These are phyloP conservation scores for Petrophora chlorosata DNA, from an alignment of 2,888 invertebrate genomes.

Conservation along the genomic window DNA sequence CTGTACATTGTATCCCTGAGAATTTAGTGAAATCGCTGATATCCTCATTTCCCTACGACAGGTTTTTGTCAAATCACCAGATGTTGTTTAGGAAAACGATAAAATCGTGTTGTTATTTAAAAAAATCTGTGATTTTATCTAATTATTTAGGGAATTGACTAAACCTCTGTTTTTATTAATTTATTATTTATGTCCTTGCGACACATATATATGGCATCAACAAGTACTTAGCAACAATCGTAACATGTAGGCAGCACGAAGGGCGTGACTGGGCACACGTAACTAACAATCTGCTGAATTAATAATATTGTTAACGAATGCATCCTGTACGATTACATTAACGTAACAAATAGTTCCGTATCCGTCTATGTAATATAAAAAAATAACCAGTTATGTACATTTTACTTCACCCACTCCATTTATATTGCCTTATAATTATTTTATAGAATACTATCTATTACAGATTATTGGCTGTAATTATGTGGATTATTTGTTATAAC, in stretches of 20 bases:
- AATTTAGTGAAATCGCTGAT: too few species aligned
- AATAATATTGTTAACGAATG: conserved; percentile 40
- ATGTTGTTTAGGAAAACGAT: too few species aligned
- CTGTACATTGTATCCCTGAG: too few species aligned
- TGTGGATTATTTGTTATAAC: neutral
- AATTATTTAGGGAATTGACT: too few species aligned
- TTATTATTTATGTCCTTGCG: too few species aligned
- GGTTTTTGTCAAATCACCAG: too few species aligned
- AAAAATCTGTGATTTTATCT: too few species aligned
- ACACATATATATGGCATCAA: too few species aligned
- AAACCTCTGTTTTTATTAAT: too few species aligned
- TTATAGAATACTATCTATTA: neutral
- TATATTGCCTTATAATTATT: neutral
- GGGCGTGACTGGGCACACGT: conserved; percentile 40
- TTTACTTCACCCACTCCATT: neutral
- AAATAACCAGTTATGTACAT: neutral
- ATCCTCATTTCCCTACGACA: too few species aligned
- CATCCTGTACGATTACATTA: conserved; percentile 47
- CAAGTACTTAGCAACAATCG: conserved; percentile 17
- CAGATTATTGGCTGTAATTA: neutral
- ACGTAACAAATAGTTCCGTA: conserved; percentile 48
- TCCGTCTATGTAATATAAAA: conserved; percentile 43
- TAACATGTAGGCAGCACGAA: conserved; percentile 20
- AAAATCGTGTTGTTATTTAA: too few species aligned
- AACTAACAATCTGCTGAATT: conserved; percentile 38